phyloP scores from a whole-genome alignment of 2,113 vertebrate species.

The Xenus cinereus region DNA sequence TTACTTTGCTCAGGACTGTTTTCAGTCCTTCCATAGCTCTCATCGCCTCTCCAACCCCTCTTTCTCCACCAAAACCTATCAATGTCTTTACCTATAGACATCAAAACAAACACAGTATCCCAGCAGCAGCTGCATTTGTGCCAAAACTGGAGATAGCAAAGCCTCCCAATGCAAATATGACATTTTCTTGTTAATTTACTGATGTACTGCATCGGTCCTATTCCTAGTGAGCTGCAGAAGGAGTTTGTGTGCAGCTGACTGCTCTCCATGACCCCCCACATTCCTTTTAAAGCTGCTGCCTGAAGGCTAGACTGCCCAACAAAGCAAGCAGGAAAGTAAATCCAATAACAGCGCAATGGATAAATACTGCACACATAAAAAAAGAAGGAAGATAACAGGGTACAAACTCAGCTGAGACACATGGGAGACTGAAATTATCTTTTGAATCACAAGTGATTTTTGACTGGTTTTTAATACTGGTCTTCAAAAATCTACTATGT shows the following conservation, averaged over 20 bases:
- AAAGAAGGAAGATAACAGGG: neutral
- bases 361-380: neutral
- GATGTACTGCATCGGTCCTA: neutral
- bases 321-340: neutral
- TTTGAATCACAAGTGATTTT: neutral
- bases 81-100: neutral
- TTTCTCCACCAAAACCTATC: neutral
- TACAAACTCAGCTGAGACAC: neutral
- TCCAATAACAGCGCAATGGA: neutral
- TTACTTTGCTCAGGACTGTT: neutral
- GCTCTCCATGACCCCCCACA: neutral
- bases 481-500: neutral
- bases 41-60: neutral
- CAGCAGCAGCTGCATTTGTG: neutral
- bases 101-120: neutral
- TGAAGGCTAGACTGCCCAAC: neutral
- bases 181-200: neutral
- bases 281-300: neutral
- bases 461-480: neutral
- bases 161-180: neutral
- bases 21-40: neutral
- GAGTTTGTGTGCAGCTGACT: accelerated
- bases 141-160: neutral
- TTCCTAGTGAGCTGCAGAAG: neutral
- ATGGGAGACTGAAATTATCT: neutral